Evolutionary conservation across 2,797 vertebrate genomes (phyloP).

Genomic region (Tauraco hartlaubi): DNA sequence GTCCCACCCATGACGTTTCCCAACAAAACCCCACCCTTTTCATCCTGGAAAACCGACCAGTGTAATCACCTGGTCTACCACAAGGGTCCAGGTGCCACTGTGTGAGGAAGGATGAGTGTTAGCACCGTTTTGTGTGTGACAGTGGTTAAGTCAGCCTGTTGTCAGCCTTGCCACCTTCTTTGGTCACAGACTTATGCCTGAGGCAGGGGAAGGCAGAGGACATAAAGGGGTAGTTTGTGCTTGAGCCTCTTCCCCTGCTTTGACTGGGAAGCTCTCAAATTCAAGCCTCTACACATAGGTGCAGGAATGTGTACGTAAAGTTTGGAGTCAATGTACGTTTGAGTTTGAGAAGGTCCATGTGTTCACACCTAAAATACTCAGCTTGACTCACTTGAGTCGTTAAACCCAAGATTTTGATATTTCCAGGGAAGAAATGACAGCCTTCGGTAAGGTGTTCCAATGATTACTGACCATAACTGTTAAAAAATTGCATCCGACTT

Average conservation of each 20-base stretch:
- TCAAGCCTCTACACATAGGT: neutral
- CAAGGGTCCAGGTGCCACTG: neutral
- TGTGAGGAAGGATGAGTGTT: neutral
- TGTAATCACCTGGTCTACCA: neutral
- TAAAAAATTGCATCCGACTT: neutral
- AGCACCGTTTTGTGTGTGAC: neutral
- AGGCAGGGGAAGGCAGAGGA: neutral
- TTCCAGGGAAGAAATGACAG: neutral
- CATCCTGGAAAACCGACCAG: neutral
- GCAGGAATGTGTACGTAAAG: neutral
- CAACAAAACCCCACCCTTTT: neutral
- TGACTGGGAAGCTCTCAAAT: neutral
- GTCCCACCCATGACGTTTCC: constrained; percentile 6
- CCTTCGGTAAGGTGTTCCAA: neutral
- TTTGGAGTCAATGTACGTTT: neutral
- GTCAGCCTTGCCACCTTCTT: neutral
- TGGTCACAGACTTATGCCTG: neutral
- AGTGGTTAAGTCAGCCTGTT: neutral
- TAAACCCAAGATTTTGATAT: neutral
- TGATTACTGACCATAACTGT: neutral
- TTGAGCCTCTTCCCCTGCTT: neutral
- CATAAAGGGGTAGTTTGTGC: neutral
- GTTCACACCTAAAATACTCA: neutral
- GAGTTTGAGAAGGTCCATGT: neutral
- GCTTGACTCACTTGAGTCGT: neutral